phyloP scores from a whole-genome alignment of 2,797 vertebrate genomes.

The Thalassophryne amazonica region DNA sequence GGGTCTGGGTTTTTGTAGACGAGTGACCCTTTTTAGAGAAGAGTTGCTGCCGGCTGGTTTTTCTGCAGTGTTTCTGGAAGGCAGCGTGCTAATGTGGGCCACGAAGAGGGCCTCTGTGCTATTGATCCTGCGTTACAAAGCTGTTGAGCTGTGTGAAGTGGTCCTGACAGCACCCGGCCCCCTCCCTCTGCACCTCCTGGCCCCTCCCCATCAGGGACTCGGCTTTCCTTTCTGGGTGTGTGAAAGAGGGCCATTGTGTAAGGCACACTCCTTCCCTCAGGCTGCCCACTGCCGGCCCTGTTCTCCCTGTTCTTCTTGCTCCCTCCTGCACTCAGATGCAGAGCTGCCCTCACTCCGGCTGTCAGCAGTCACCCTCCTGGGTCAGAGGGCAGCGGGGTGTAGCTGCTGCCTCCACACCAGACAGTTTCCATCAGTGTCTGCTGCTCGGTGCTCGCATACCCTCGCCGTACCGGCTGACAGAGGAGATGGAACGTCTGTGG shows the following conservation, averaged over 20 bases:
- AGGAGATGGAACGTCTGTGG: slow-evolving; percentile 78
- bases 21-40: slow-evolving; percentile 39
- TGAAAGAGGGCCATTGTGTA: slow-evolving; percentile 88
- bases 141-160: slow-evolving; percentile 65
- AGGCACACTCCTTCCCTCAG: slow-evolving; percentile 87
- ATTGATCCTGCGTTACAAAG: slow-evolving; percentile 76
- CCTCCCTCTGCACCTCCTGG: slow-evolving; percentile 52
- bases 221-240: slow-evolving; percentile 55
- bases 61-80: slow-evolving; percentile 66
- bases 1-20: slow-evolving; percentile 23
- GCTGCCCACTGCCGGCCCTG: slow-evolving; percentile 75
- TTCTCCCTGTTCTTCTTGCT: slow-evolving; percentile 48
- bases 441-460: slow-evolving; percentile 57
- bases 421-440: slow-evolving; percentile 45
- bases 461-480: slow-evolving; percentile 58
- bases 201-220: slow-evolving; percentile 52
- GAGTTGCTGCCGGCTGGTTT: slow-evolving; percentile 28
- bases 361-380: slow-evolving; percentile 82
- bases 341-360: slow-evolving; percentile 73
- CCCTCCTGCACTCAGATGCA: slow-evolving; percentile 72
- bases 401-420: slow-evolving; percentile 71
- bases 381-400: slow-evolving; percentile 85
- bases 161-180: slow-evolving; percentile 49
- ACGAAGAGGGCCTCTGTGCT: slow-evolving; percentile 48
- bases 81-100: slow-evolving; percentile 59